Conservation (phyloP, 2,888 invertebrate species). For the Ceraclea dissimilis region DNA sequence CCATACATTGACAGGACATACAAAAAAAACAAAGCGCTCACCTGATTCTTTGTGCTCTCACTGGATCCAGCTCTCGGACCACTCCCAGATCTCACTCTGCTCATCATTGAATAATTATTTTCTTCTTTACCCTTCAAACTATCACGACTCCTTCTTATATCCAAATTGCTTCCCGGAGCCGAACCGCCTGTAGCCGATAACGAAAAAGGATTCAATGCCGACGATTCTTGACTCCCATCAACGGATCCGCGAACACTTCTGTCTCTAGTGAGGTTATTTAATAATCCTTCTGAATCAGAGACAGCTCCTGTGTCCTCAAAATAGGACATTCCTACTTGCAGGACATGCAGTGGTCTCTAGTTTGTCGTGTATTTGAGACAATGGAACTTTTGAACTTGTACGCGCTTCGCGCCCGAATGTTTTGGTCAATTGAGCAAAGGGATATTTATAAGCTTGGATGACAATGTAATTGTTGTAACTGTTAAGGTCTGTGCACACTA, state of each 20-base stretch:
- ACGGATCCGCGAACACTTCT: background rate
- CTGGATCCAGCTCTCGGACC: constrained; percentile 14
- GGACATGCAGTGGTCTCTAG: background rate
- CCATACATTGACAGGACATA: too few relatives aligned
- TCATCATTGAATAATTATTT: background rate
- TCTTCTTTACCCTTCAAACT: background rate
- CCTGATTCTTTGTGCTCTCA: constrained; percentile 19
- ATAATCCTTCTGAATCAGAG: background rate
- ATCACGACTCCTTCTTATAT: background rate
- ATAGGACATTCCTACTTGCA: background rate
- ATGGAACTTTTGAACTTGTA: background rate
- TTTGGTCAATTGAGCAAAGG: background rate
- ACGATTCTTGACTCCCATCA: too few relatives aligned
- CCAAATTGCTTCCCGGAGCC: background rate
- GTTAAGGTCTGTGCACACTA: too few relatives aligned
- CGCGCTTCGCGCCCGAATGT: background rate
- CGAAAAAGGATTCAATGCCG: background rate
- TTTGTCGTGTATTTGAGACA: background rate
- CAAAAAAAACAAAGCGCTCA: background rate
- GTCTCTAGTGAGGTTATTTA: background rate
- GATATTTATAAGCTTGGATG: background rate
- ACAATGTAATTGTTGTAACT: too few relatives aligned
- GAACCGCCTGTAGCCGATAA: background rate
- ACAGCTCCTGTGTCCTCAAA: background rate
- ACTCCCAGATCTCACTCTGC: constrained; percentile 19